phyloP scores from a whole-genome alignment of 2,797 vertebrate genomes.

The Morelia viridis region DNA sequence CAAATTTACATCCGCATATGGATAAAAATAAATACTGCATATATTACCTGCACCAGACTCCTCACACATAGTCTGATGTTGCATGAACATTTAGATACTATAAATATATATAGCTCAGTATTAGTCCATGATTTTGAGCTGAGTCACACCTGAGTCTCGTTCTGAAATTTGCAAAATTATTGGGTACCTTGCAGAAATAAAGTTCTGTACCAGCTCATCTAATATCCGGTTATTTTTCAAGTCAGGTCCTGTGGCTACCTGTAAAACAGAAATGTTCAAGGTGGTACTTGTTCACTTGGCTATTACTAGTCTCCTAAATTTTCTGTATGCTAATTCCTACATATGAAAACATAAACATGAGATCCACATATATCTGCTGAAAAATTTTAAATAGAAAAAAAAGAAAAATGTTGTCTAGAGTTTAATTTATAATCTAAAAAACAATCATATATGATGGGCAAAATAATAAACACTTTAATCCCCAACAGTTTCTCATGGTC shows the following conservation, averaged over 20 bases:
- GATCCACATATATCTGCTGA: conserved; percentile 19
- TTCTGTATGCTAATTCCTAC: neutral
- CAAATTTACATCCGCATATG: neutral
- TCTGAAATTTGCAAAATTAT: conserved; percentile 17
- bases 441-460: conserved; percentile 12
- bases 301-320: conserved; percentile 13
- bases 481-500: neutral
- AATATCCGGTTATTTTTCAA: conserved; percentile 89
- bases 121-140: neutral
- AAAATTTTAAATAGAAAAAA: conserved; percentile 18
- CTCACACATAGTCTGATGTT: neutral
- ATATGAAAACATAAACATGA: conserved; percentile 37
- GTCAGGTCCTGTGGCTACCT: conserved; percentile 86
- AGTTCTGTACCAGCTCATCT: conserved; percentile 88
- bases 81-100: neutral
- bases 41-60: neutral
- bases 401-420: conserved; percentile 1
- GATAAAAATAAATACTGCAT: neutral
- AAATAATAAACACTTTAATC: neutral
- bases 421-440: conserved; percentile 14
- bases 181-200: conserved; percentile 85
- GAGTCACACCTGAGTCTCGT: neutral
- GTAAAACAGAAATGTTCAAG: conserved; percentile 54
- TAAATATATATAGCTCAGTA: neutral
- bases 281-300: conserved; percentile 22